Evolutionary conservation across 1,140 invertebrate genomes (phyloP), one percentile per base, ranked within the genome.

Genomic region (Camponotus floridanus): DNA sequence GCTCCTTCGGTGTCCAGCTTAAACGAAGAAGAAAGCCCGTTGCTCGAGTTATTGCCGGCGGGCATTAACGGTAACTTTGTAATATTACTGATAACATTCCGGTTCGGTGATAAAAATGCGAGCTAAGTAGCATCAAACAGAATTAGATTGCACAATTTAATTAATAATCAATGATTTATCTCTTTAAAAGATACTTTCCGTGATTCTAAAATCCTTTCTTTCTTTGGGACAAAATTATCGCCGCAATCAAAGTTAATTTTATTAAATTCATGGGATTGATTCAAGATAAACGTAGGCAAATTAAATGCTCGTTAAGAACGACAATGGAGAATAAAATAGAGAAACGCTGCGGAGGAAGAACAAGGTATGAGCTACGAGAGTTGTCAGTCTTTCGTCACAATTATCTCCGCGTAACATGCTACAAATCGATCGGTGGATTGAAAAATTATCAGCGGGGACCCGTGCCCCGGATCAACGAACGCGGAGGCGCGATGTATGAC

Each of bases 401-500:
- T 80, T 86, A 80, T 9, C 62, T 45, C 6, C 31, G 33, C 51
- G 62, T 26, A 84, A 76, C 61, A 45, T 78, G 68, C 55, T 62
- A 76, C 83, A 80, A 90, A 88, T 90, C 78, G 89, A 88, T 92
- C 91, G 76, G 89, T 71, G 83, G 83, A 91, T 89, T 70, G 89
- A 71, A 90, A 86, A 90, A 86, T 87, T 88, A 93, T 93, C 92
- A 91, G 90, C 87, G 81, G 90, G 91, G 86, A 92, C 87, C 87
- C 88, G 76, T 84, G 88, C 62, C 65, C 86, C 65, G 86, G 90
- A 92, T 92, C 92, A 26, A 92, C 89, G 92, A 92, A 90, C 85
- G 91, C 87, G 83, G 90, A 85, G 91, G 90, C 90, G 90, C 88
- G 89, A 92, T 92, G 90, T 93, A 93, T 92, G 92, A 93, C 90